Percentiles rank a stretch among this genome's conserved stretches.
These are phyloP conservation scores for Oeneis ivallda DNA, from an alignment of 2,888 invertebrate species.

Conservation along the genomic window DNA sequence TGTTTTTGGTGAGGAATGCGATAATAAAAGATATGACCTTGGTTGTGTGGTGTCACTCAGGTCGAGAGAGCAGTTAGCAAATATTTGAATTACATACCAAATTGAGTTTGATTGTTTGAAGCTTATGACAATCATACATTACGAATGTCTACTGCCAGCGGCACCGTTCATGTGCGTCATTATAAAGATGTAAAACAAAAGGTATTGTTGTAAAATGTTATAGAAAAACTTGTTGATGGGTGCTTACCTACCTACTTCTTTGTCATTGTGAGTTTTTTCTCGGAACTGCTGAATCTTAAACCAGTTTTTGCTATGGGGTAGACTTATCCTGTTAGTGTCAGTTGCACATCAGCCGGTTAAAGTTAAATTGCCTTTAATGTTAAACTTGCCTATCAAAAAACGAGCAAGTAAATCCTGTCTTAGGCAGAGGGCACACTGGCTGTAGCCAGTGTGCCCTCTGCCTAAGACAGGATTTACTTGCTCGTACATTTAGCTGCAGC, in stretches of 20 bases:
- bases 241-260: neutral
- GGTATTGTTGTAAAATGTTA: neutral
- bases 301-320: too few species aligned
- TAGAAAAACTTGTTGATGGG: constrained; percentile 1
- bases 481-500: too few species aligned
- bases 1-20: constrained; percentile 35
- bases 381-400: too few species aligned
- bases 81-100: constrained; percentile 31
- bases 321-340: too few species aligned
- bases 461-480: too few species aligned
- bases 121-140: neutral
- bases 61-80: constrained; percentile 47
- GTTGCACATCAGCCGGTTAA: too few species aligned
- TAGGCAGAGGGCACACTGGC: too few species aligned
- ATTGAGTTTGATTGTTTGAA: constrained; percentile 12
- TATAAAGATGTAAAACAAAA: neutral
- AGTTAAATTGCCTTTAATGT: too few species aligned
- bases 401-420: too few species aligned
- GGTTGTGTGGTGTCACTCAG: constrained; percentile 47
- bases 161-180: constrained; percentile 2
- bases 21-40: constrained; percentile 37
- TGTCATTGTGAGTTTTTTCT: neutral
- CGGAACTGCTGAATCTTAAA: too few species aligned
- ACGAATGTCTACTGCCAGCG: neutral
- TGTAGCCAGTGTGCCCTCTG: too few species aligned